These are phyloP conservation scores for Magallana angulata DNA, from an alignment of 1,140 invertebrate species.

Conservation along the genomic window DNA sequence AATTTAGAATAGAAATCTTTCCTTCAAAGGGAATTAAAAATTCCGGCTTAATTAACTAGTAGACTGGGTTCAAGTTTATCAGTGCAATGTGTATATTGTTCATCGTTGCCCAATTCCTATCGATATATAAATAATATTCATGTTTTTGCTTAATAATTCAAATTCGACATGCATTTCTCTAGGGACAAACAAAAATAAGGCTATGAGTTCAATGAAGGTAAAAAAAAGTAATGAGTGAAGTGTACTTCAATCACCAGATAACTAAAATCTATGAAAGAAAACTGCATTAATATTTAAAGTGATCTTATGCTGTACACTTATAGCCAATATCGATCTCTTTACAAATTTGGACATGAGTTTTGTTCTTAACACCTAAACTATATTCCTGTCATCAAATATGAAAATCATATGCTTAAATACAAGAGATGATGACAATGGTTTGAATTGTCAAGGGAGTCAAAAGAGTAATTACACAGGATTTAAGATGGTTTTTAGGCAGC, in stretches of 20 bases:
- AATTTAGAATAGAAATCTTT: not conserved
- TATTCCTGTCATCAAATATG: conserved; percentile 14
- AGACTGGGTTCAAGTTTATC: not conserved
- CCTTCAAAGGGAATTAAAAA: not conserved
- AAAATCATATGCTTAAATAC: conserved; percentile 30
- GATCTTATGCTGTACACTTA: not conserved
- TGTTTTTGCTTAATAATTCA: not conserved
- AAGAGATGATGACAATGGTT: not conserved
- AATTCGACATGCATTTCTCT: not conserved
- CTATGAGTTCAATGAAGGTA: not conserved
- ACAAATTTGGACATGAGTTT: not conserved
- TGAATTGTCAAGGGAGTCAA: not conserved
- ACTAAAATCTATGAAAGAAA: not conserved
- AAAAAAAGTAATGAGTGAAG: not conserved
- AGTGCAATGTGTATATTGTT: not conserved
- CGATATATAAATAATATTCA: not conserved
- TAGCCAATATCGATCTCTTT: not conserved
- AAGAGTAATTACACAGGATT: conserved; percentile 6
- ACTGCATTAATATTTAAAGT: not conserved
- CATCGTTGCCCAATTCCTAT: not conserved
- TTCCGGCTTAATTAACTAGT: not conserved
- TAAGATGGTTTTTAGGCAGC: not conserved
- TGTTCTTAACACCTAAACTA: not conserved
- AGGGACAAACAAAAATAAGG: too few species aligned
- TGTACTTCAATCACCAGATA: not conserved